Percentiles rank a stretch among this genome's conserved stretches.
phyloP scores from a whole-genome alignment of 2,888 invertebrate genomes.

The Drosophila mimica region DNA sequence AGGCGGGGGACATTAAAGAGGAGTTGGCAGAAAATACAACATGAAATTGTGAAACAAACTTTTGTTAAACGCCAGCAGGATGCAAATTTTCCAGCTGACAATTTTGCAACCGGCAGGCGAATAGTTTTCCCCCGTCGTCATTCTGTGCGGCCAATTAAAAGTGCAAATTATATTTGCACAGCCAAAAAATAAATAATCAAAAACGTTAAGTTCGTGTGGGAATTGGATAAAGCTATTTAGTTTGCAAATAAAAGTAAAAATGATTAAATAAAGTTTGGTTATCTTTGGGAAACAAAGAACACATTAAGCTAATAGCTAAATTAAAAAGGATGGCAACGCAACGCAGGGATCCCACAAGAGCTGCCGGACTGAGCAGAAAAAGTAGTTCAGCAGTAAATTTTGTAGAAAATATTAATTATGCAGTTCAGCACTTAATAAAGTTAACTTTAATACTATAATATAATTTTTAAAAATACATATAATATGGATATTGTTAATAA shows the following conservation, averaged over 20 bases:
- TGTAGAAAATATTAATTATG: background rate
- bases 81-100: constrained; percentile 40
- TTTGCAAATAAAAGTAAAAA: background rate
- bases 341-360: too few species aligned
- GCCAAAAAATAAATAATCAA: constrained; percentile 6
- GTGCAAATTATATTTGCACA: constrained; percentile 58
- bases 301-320: background rate
- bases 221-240: background rate
- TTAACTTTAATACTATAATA: background rate
- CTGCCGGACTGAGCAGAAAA: too few species aligned
- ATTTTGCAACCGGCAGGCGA: constrained; percentile 38
- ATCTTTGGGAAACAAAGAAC: too few species aligned
- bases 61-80: constrained; percentile 49
- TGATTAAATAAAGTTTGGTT: background rate
- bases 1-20: background rate
- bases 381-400: too few species aligned
- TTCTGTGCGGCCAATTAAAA: constrained; percentile 59
- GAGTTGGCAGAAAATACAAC: constrained; percentile 28
- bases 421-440: background rate
- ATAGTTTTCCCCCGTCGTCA: background rate
- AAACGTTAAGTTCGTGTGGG: background rate
- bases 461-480: background rate
- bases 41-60: constrained; percentile 55
- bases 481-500: too few species aligned
- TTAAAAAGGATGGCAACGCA: background rate